Conservation (phyloP, 2,888 invertebrate species). For the Helicoverpa assulta region DNA sequence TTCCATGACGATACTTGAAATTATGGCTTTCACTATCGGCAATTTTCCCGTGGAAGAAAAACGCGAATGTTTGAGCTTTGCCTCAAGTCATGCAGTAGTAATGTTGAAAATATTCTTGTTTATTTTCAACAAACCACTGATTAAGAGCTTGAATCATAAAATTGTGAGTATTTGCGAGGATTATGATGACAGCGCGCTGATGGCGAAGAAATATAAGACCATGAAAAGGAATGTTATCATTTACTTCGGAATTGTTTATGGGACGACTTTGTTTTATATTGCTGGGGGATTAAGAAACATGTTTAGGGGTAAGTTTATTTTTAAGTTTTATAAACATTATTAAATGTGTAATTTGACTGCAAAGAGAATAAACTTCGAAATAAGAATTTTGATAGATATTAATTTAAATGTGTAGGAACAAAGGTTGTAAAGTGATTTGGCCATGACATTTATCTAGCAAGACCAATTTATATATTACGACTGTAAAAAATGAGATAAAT, state of each 20-base stretch:
- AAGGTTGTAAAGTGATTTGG: neutral
- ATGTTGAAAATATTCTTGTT: constrained; percentile 80
- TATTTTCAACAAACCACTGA: constrained; percentile 72
- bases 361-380: too few relatives aligned
- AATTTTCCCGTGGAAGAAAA: constrained; percentile 82
- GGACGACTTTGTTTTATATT: constrained; percentile 74
- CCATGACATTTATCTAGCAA: neutral
- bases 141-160: constrained; percentile 75
- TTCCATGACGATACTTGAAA: constrained; percentile 81
- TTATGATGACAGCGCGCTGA: constrained; percentile 73
- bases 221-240: constrained; percentile 80
- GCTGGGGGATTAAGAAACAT: constrained; percentile 81
- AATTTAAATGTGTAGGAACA: too few relatives aligned
- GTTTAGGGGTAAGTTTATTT: constrained; percentile 68
- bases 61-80: constrained; percentile 80
- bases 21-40: constrained; percentile 77
- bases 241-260: constrained; percentile 76
- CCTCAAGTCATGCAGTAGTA: constrained; percentile 82
- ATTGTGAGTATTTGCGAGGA: constrained; percentile 76
- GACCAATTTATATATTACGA: neutral
- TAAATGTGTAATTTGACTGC: too few relatives aligned
- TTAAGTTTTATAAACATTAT: neutral
- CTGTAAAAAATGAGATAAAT: neutral
- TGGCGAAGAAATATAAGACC: constrained; percentile 75
- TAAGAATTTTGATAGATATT: too few relatives aligned